phyloP scores from a whole-genome alignment of 2,113 vertebrate species.

The Microtus richardsoni region DNA sequence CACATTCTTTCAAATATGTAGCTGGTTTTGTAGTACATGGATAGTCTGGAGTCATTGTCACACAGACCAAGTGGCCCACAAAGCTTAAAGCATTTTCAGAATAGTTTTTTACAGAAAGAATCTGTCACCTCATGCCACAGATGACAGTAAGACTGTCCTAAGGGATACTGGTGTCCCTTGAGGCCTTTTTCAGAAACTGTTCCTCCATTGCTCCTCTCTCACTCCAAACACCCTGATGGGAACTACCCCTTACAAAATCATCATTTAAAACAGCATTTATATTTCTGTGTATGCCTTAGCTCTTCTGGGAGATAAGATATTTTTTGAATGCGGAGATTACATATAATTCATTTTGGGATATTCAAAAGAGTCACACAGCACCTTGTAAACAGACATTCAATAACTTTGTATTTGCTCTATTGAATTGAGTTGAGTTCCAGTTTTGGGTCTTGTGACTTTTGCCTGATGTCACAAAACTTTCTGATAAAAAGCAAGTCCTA shows the following conservation, averaged over 20 bases:
- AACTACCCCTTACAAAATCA: slow-evolving; percentile 22
- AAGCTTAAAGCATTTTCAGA: neutral
- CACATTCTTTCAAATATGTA: accelerated
- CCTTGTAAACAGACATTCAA: slow-evolving; percentile 68
- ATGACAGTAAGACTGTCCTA: neutral
- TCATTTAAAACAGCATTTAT: neutral
- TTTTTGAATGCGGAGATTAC: slow-evolving; percentile 44
- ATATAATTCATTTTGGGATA: slow-evolving; percentile 57
- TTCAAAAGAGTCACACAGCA: slow-evolving; percentile 35
- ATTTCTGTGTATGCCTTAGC: slow-evolving; percentile 36
- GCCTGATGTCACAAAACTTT: slow-evolving; percentile 51
- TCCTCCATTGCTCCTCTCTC: neutral
- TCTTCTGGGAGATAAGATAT: slow-evolving; percentile 22
- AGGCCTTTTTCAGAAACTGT: neutral
- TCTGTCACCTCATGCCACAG: neutral
- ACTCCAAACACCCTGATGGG: neutral
- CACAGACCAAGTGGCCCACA: neutral
- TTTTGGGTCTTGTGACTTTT: slow-evolving; percentile 61
- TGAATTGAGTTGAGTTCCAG: slow-evolving; percentile 50
- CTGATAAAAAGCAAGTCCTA: slow-evolving; percentile 24
- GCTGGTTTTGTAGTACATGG: neutral
- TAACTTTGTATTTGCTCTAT: slow-evolving; percentile 70
- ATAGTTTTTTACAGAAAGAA: neutral
- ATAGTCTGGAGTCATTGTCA: neutral
- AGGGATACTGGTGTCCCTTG: neutral